phyloP scores from a whole-genome alignment of 2,888 invertebrate species.

The Monopis laevigella region DNA sequence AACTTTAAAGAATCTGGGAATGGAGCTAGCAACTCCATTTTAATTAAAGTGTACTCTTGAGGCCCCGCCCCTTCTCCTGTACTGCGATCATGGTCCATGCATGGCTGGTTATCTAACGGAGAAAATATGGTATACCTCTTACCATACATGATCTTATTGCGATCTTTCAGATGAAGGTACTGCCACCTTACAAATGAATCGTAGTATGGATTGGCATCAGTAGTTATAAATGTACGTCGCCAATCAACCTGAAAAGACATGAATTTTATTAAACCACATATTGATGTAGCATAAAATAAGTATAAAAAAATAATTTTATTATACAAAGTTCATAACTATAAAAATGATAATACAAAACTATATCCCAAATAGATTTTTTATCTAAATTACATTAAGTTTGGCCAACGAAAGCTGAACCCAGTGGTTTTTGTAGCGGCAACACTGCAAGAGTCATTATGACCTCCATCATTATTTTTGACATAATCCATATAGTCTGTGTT shows the following conservation, averaged over 20 bases:
- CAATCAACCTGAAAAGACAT: constrained; percentile 82
- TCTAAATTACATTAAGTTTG: too few species aligned
- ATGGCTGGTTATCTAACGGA: constrained; percentile 96
- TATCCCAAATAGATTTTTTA: too few species aligned
- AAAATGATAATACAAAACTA: too few species aligned
- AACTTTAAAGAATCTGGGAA: constrained; percentile 77
- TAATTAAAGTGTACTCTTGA: constrained; percentile 97
- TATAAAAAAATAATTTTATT: too few species aligned
- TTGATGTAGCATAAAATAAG: not conserved
- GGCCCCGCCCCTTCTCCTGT: constrained; percentile 97
- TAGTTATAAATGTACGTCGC: constrained; percentile 98
- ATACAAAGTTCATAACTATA: too few species aligned
- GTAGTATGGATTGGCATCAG: constrained; percentile 96
- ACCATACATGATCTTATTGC: constrained; percentile 94
- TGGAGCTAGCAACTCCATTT: constrained; percentile 85
- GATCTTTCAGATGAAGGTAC: constrained; percentile 83
- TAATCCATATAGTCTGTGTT: too few species aligned
- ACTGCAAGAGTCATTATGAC: too few species aligned
- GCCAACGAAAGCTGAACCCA: too few species aligned
- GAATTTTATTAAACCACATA: not conserved
- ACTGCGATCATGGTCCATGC: constrained; percentile 99
- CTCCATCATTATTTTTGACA: too few species aligned
- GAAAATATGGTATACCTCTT: constrained; percentile 97
- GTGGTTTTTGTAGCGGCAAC: too few species aligned
- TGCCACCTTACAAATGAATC: constrained; percentile 99